Evolutionary conservation across 2,797 vertebrate genomes (phyloP).

Genomic region (Xiphophorus birchmanni): DNA sequence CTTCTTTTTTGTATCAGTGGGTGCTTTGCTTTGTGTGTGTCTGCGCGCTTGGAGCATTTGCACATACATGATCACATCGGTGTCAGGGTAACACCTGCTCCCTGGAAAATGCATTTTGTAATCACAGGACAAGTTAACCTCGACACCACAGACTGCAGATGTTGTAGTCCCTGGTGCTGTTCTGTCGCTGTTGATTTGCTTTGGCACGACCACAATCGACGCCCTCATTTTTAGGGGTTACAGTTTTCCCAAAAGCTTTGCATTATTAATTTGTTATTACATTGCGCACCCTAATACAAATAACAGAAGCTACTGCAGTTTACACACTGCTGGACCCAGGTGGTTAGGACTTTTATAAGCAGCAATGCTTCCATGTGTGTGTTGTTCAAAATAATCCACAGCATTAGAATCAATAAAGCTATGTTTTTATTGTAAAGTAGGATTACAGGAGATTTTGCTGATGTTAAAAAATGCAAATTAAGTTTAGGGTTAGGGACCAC

Average conservation of each 20-base stretch:
- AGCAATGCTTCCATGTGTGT: background rate
- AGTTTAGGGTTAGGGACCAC: background rate
- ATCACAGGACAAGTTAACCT: constrained; percentile 81
- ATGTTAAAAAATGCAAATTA: background rate
- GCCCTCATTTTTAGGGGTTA: constrained; percentile 78
- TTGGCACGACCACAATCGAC: constrained; percentile 64
- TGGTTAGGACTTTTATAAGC: constrained; percentile 39
- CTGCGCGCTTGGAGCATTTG: constrained; percentile 39
- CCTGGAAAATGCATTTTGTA: constrained; percentile 74
- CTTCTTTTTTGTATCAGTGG: constrained; percentile 43
- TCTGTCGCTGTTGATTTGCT: constrained; percentile 79
- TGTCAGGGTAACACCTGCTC: constrained; percentile 80
- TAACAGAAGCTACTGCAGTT: constrained; percentile 49
- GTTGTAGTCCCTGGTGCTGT: constrained; percentile 75
- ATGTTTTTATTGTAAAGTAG: constrained; percentile 25
- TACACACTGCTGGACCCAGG: constrained; percentile 57
- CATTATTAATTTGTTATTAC: constrained; percentile 83
- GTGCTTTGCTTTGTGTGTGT: constrained; percentile 19
- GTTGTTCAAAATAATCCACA: constrained; percentile 28
- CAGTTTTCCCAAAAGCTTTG: constrained; percentile 75
- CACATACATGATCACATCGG: constrained; percentile 64
- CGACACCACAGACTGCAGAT: constrained; percentile 78
- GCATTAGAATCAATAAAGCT: constrained; percentile 34
- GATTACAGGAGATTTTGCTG: constrained; percentile 15
- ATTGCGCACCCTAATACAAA: constrained; percentile 55